These are phyloP conservation scores for Yponomeuta cagnagella DNA, from an alignment of 2,888 invertebrate species.

Conservation along the genomic window DNA sequence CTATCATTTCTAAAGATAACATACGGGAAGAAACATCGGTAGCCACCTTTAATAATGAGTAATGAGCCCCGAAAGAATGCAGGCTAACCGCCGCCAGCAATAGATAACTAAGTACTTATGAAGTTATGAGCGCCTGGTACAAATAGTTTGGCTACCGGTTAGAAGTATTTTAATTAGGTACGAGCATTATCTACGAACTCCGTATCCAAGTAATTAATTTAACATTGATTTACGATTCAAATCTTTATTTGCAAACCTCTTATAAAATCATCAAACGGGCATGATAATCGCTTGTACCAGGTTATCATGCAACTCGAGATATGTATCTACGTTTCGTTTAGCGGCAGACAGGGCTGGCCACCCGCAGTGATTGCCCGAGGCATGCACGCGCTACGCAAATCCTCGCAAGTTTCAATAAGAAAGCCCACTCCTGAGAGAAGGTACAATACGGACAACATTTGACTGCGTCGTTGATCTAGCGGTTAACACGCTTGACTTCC, in stretches of 20 bases:
- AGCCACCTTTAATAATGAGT: slow-evolving; percentile 67
- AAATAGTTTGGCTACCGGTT: slow-evolving; percentile 11
- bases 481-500: no score
- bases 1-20: slow-evolving; percentile 31
- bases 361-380: slow-evolving; percentile 55
- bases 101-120: slow-evolving; percentile 13
- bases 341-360: slow-evolving; percentile 34
- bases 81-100: slow-evolving; percentile 27
- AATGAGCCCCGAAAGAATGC: slow-evolving; percentile 55
- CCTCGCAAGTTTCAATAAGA: slow-evolving; percentile 18
- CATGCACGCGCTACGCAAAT: slow-evolving; percentile 55
- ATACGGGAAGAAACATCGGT: slow-evolving; percentile 41
- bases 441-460: no score
- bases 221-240: neutral
- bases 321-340: slow-evolving; percentile 14
- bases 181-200: no score
- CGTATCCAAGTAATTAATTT: neutral
- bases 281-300: slow-evolving; percentile 11
- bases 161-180: neutral
- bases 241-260: neutral
- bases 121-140: slow-evolving; percentile 5
- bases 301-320: slow-evolving; percentile 11
- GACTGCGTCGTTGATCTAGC: no score
- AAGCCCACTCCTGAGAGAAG: no score
- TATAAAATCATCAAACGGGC: neutral